Evolutionary conservation across 1,140 invertebrate genomes (phyloP), one percentile per base, ranked within the genome.

Genomic region (Andrena cerasifolii): DNA sequence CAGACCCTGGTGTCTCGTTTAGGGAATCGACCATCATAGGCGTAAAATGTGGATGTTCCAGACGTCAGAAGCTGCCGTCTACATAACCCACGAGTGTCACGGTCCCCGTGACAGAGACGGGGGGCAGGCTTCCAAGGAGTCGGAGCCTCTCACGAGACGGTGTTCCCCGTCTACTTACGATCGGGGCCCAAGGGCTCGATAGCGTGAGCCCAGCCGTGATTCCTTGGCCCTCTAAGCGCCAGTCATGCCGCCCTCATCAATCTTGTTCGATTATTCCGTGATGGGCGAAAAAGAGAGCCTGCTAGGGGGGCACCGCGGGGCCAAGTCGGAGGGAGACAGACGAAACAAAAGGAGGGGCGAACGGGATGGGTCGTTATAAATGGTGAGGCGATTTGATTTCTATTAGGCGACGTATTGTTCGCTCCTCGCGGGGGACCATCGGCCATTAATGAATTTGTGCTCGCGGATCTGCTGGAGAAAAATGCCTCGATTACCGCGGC

Each of bases 241-340:
- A 92, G 91, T 92, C 91, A 92, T 87, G 87, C 87, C 82, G 89
- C 85, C 86, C 90, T 92, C 91, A 92, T 92, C 91, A 91, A 92
- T 92, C 91, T 92, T 92, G 89, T 92, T 92, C 91, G 91, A 92
- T 92, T 92, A 92, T 92, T 92, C 86, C 90, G 84, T 90, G 91
- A 92, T 91, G 91, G 89, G 86, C 85, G 88, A 88, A 90, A 90
- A 91, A 86, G 86, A 90, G 72, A 80, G 78, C 18, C 72, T n/a
- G 76, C 74, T 81, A 63, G 54, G 43, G 75, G 78, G 51, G 77
- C 58, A 59, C 18, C 14, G 63, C 51, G 53, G 58, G 45, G 78
- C 36, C 4, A 10, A 45, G 26, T 16, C 33, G 12, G 24, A 84
- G 75, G 58, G 66, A 82, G 18, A 51, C 31, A 33, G 31, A 78